These are phyloP conservation scores for Candidula unifasciata DNA, from an alignment of 2,888 invertebrate species.

Conservation along the genomic window DNA sequence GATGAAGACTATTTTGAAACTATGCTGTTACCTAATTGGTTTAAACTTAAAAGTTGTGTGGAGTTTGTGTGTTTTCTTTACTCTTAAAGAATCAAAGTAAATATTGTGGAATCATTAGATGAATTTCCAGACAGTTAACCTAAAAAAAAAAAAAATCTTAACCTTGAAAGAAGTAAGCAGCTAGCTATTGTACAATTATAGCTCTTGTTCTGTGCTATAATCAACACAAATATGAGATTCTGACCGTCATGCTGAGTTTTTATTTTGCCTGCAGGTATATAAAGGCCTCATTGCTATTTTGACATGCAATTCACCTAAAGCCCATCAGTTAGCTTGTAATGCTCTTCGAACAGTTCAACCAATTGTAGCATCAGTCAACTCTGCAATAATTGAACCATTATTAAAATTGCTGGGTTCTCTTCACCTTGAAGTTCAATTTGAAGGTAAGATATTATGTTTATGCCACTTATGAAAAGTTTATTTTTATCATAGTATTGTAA, in stretches of 20 bases:
- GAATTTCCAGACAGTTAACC: too few relatives aligned
- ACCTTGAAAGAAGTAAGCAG: too few relatives aligned
- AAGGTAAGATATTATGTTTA: slow-evolving; percentile 67
- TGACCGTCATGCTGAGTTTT: not conserved
- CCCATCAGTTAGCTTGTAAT: slow-evolving; percentile 78
- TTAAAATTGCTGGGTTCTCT: slow-evolving; percentile 75
- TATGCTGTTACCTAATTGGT: too few relatives aligned
- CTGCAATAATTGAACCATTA: slow-evolving; percentile 76
- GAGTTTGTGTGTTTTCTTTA: too few relatives aligned
- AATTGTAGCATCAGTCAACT: slow-evolving; percentile 74
- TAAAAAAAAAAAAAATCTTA: too few relatives aligned
- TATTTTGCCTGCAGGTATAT: slow-evolving; percentile 66
- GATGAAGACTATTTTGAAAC: too few relatives aligned
- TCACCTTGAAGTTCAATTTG: slow-evolving; percentile 78
- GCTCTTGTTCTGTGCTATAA: not conserved
- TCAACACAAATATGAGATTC: not conserved
- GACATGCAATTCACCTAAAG: slow-evolving; percentile 78
- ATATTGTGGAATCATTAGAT: too few relatives aligned
- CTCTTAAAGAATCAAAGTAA: too few relatives aligned
- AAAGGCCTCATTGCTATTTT: slow-evolving; percentile 78
- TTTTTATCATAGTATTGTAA: too few relatives aligned
- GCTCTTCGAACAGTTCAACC: slow-evolving; percentile 77
- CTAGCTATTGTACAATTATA: too few relatives aligned
- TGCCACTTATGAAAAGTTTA: too few relatives aligned
- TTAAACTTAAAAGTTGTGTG: too few relatives aligned